phyloP scores from a whole-genome alignment of 2,888 invertebrate species.

The Allolobophora icterica region DNA sequence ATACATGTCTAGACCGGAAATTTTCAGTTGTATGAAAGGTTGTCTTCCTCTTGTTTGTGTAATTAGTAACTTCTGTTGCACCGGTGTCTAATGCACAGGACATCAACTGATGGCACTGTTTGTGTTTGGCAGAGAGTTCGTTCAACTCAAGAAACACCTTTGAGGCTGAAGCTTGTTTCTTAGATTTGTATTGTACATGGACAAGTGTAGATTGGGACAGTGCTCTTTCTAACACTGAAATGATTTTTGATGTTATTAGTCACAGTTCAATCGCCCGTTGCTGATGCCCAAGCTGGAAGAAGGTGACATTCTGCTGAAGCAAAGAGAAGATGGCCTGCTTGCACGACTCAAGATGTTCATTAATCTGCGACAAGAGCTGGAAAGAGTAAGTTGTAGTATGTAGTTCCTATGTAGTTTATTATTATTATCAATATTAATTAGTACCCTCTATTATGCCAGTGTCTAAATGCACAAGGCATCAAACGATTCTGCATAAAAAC shows the following conservation, averaged over 20 bases:
- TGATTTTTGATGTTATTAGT: slow-evolving; percentile 66
- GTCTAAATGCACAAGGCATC: no score
- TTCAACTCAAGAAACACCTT: no score
- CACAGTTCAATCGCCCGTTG: slow-evolving; percentile 82
- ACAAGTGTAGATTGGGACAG: neutral
- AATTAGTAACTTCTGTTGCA: no score
- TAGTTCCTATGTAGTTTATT: neutral
- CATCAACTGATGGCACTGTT: no score
- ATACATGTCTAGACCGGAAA: no score
- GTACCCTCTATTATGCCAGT: no score
- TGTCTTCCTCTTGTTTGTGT: no score
- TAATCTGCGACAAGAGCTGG: slow-evolving; percentile 90
- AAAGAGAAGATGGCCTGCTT: slow-evolving; percentile 77
- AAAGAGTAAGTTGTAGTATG: slow-evolving; percentile 72
- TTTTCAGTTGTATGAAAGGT: no score
- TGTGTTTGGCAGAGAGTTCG: no score
- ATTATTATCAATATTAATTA: neutral
- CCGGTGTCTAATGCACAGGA: no score
- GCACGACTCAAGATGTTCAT: slow-evolving; percentile 96
- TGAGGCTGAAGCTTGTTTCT: neutral
- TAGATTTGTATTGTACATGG: neutral
- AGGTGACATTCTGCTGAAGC: slow-evolving; percentile 84
- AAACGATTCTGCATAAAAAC: no score
- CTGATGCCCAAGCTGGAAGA: slow-evolving; percentile 86
- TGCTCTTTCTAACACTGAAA: neutral